These are phyloP conservation scores for Enteromius trimaculatus DNA, from an alignment of 2,797 vertebrate genomes.

Conservation along the genomic window DNA sequence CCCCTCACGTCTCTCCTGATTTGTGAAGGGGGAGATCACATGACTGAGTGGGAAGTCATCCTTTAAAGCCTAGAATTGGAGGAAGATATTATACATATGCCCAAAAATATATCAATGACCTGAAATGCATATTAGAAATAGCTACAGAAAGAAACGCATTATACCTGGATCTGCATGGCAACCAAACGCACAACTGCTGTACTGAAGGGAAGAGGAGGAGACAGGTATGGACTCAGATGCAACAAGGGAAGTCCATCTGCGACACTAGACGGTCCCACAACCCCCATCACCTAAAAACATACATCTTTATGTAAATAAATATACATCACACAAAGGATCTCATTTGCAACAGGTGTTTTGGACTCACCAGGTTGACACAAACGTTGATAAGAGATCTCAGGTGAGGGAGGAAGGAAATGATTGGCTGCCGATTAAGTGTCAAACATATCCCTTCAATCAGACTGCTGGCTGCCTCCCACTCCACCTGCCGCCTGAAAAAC, in stretches of 20 bases:
- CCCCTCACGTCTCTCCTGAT: slow-evolving; percentile 98
- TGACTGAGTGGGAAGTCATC: slow-evolving; percentile 98
- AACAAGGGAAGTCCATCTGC: slow-evolving; percentile 98
- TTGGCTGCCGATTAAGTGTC: slow-evolving; percentile 98
- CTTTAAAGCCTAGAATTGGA: slow-evolving; percentile 88
- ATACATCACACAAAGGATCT: background rate
- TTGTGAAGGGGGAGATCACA: slow-evolving; percentile 99
- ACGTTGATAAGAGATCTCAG: slow-evolving; percentile 99
- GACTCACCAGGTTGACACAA: slow-evolving; percentile 96
- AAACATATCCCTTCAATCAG: slow-evolving; percentile 99
- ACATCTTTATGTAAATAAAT: slow-evolving; percentile 66
- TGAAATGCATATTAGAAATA: background rate
- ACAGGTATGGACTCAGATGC: slow-evolving; percentile 99
- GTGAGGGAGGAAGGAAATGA: slow-evolving; percentile 99
- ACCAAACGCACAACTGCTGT: slow-evolving; percentile 98
- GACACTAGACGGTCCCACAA: slow-evolving; percentile 98
- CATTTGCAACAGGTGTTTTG: background rate
- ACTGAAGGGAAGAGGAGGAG: slow-evolving; percentile 98
- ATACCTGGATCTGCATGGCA: slow-evolving; percentile 98
- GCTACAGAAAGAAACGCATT: slow-evolving; percentile 3
- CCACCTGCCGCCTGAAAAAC: slow-evolving; percentile 92
- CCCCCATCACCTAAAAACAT: slow-evolving; percentile 95
- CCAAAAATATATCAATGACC: background rate
- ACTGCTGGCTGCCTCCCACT: slow-evolving; percentile 99
- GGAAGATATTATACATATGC: background rate